Evolutionary conservation across 1,140 invertebrate species (phyloP).

Genomic region (Anastrepha ludens): DNA sequence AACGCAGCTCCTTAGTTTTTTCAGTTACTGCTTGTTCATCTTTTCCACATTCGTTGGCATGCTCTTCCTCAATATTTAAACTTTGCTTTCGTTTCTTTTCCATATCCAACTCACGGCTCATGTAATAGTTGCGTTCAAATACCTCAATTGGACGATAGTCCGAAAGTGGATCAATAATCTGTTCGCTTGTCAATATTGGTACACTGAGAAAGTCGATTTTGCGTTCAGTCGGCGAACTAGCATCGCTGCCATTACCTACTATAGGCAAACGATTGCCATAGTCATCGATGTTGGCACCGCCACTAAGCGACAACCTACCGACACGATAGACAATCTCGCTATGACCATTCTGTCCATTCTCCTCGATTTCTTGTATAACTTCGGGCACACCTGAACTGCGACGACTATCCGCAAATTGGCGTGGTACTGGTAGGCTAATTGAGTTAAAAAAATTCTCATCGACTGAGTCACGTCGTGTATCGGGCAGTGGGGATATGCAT

Average conservation of each 20-base stretch:
- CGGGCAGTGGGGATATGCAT: slow-evolving; percentile 81
- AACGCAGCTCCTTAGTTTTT: slow-evolving; percentile 58
- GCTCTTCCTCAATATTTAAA: slow-evolving; percentile 48
- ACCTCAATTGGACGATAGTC: slow-evolving; percentile 72
- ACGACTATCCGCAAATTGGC: slow-evolving; percentile 84
- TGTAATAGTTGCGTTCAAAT: slow-evolving; percentile 71
- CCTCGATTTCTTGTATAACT: slow-evolving; percentile 72
- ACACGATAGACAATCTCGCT: slow-evolving; percentile 64
- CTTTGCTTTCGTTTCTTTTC: slow-evolving; percentile 56
- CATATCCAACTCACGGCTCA: slow-evolving; percentile 68
- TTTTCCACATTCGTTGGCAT: slow-evolving; percentile 33
- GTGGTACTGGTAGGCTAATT: slow-evolving; percentile 79
- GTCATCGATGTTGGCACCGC: slow-evolving; percentile 69
- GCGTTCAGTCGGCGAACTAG: slow-evolving; percentile 61
- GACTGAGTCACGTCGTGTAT: slow-evolving; percentile 80
- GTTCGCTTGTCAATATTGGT: slow-evolving; percentile 66
- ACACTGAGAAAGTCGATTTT: slow-evolving; percentile 70
- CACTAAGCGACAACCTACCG: slow-evolving; percentile 66
- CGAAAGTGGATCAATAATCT: slow-evolving; percentile 67
- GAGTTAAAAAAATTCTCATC: slow-evolving; percentile 76
- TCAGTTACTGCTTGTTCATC: slow-evolving; percentile 54
- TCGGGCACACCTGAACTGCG: slow-evolving; percentile 80
- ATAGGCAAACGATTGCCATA: slow-evolving; percentile 64
- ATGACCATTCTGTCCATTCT: slow-evolving; percentile 62
- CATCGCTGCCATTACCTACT: neutral